Base-by-base conservation (phyloP, 2,797 vertebrate species). In the Rhinatrema bivittatum region DNA sequence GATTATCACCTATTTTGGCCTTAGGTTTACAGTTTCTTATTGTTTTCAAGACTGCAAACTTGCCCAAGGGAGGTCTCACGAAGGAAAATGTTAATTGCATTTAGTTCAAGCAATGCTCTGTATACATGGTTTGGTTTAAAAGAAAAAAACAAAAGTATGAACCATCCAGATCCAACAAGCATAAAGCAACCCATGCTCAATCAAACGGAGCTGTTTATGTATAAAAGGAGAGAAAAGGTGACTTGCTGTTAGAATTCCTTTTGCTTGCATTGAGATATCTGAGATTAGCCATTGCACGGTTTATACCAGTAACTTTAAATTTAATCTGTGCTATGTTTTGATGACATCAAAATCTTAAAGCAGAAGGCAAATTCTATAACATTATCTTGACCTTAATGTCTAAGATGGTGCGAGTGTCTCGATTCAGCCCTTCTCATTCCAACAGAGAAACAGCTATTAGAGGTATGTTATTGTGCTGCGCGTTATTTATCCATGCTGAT, bases 381-480 rank as follows among this genome's bases (percentile, higher is more conserved):
- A 36, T 40, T 13, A 7, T 30, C 10, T 40, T 17, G 46, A 12
- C 46, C 16, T 12, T 20, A 0, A 11, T 46, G 55, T 32, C 31
- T 36, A 45, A 40, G 41, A 60, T 67, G 56, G 46, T 51, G 35
- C 46, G 65, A 36, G 41, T 66, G 23, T 47, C 47, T 47, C 50
- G 57, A 13, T 72, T 60, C 52, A 68, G 54, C 34, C 54, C 36
- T 59, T 50, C 55, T 47, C 59, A 74, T 42, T 38, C 29, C 16
- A 15, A 39, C 37, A 50, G 16, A 36, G 56, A 60, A 29, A 61
- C 54, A 37, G 12, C 44, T 53, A 45, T 72, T 57, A 61, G 6
- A 72, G 54, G 41, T 74, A 57, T 7, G 65, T 62, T 55, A 37
- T 23, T 35, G 5, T 58, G 60, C 65, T 42, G 53, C 67, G 59